Percentiles rank a stretch among this genome's conserved stretches.
phyloP scores from a whole-genome alignment of 2,113 vertebrate species.

The Trichechus manatus region DNA sequence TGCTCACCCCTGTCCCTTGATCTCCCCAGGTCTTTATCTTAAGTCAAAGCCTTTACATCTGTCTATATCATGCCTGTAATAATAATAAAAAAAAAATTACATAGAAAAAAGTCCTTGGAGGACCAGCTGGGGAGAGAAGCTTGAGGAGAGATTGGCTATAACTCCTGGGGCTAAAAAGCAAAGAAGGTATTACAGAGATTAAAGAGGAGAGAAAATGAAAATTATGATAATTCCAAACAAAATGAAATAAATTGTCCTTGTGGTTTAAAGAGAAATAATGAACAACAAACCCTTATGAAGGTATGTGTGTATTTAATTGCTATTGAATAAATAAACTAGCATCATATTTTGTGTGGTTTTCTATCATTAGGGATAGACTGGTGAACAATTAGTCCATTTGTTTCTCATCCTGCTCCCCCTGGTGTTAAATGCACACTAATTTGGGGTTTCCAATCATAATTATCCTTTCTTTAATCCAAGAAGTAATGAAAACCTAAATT shows the following conservation, averaged over 20 bases:
- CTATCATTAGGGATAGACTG: not conserved
- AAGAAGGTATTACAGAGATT: not conserved
- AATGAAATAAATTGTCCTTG: conserved; percentile 8
- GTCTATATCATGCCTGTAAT: not conserved
- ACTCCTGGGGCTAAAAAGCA: not conserved
- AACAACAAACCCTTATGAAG: conserved; percentile 23
- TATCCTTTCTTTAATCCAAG: not conserved
- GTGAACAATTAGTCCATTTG: not conserved
- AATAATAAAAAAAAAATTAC: not conserved
- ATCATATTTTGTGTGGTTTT: not conserved
- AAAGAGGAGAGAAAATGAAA: conserved; percentile 52
- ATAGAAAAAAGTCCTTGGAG: not conserved
- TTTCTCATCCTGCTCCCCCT: not conserved
- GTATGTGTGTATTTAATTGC: not conserved
- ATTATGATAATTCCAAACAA: not conserved
- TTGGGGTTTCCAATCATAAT: not conserved
- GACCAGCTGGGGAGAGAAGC: not conserved
- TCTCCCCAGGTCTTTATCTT: not conserved
- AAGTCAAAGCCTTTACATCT: not conserved
- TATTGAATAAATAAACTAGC: not conserved
- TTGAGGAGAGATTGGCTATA: not conserved
- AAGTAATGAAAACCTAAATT: not conserved
- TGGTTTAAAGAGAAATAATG: conserved; percentile 38
- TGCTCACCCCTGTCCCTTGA: not conserved
- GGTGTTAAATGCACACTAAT: conserved; percentile 33